These are phyloP conservation scores for Drosophila erecta DNA, from an alignment of 1,140 invertebrate species.

Conservation along the genomic window DNA sequence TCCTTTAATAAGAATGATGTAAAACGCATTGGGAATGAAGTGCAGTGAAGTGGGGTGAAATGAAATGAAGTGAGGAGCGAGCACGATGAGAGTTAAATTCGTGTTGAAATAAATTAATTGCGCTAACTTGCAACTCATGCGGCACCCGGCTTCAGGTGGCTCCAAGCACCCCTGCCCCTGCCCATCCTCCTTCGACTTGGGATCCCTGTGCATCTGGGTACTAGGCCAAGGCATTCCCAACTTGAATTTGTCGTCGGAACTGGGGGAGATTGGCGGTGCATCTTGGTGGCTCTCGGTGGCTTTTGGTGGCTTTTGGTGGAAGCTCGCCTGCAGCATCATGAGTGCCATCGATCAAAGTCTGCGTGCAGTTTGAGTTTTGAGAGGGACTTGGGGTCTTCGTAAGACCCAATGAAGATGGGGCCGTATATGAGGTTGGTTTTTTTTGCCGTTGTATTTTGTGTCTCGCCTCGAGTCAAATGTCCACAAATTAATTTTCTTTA, in stretches of 20 bases:
- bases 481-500: conserved; percentile 84
- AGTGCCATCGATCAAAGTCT: conserved; percentile 83
- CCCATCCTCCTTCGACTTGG: background rate
- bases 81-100: conserved; percentile 80
- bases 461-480: conserved; percentile 82
- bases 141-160: conserved; percentile 48
- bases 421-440: conserved; percentile 15
- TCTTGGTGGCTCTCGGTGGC: conserved; percentile 5
- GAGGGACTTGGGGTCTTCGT: conserved; percentile 21
- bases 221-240: conserved; percentile 67
- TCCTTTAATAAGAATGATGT: conserved; percentile 67
- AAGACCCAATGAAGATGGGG: conserved; percentile 2
- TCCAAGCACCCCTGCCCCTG: background rate
- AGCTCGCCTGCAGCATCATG: conserved; percentile 72
- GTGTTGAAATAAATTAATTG: conserved; percentile 84
- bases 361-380: conserved; percentile 70
- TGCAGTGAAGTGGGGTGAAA: conserved; percentile 36
- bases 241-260: conserved; percentile 74
- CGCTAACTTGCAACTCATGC: conserved; percentile 83
- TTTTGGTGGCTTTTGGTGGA: conserved; percentile 32
- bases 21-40: conserved; percentile 55
- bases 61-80: conserved; percentile 50
- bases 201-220: conserved; percentile 21
- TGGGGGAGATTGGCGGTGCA: conserved; percentile 39
- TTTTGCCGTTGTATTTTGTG: conserved; percentile 48